Evolutionary conservation across 2,888 invertebrate species (phyloP).

Genomic region (Axea sp.): DNA sequence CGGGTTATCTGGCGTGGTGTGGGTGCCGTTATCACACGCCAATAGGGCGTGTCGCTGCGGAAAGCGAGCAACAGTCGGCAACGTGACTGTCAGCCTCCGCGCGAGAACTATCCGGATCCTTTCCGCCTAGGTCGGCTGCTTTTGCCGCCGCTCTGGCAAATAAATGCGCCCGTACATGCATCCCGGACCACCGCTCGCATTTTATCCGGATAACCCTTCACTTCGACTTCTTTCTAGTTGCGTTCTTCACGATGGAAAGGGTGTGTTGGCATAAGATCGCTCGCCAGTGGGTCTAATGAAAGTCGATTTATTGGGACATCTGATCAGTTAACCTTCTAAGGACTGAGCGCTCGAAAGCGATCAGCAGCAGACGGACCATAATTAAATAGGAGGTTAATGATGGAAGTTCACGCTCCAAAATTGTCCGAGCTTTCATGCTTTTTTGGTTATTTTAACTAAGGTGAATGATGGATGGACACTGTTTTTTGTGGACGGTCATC

Average conservation of each 20-base stretch:
- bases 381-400: slow-evolving; percentile 41
- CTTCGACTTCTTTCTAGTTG: slow-evolving; percentile 29
- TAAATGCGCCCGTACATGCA: slow-evolving; percentile 13
- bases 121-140: slow-evolving; percentile 63
- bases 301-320: slow-evolving; percentile 42
- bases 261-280: slow-evolving; percentile 26
- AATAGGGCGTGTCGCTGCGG: slow-evolving; percentile 77
- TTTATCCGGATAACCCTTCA: slow-evolving; percentile 51
- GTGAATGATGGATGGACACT: too few species aligned
- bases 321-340: slow-evolving; percentile 51
- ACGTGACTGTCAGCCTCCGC: slow-evolving; percentile 72
- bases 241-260: slow-evolving; percentile 38
- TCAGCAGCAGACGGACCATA: slow-evolving; percentile 14
- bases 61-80: slow-evolving; percentile 71
- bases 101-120: slow-evolving; percentile 68
- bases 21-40: slow-evolving; percentile 77
- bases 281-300: slow-evolving; percentile 37
- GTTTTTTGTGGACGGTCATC: too few species aligned
- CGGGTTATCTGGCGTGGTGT: slow-evolving; percentile 76
- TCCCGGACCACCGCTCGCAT: slow-evolving; percentile 6
- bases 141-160: slow-evolving; percentile 1
- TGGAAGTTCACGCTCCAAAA: slow-evolving; percentile 22
- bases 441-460: too few species aligned
- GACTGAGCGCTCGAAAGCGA: slow-evolving; percentile 33
- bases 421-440: not conserved